phyloP scores from a whole-genome alignment of 2,113 vertebrate species.

The Cephalopholis sonnerati region DNA sequence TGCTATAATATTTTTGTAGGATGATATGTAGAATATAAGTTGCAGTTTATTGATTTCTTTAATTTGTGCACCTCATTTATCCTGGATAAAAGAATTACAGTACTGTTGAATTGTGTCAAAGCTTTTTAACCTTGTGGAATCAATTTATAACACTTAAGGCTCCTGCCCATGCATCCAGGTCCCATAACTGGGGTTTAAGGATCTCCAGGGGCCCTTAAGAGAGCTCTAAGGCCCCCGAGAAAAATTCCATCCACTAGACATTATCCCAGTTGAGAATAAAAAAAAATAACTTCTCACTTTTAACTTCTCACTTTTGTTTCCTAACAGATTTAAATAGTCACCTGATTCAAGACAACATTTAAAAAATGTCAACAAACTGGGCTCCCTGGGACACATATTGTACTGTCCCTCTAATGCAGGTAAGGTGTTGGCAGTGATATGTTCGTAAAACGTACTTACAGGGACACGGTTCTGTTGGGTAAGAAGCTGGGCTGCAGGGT shows the following conservation, averaged over 20 bases:
- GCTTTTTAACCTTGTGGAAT: constrained; percentile 44
- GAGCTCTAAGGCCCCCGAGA: not conserved
- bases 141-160: constrained; percentile 25
- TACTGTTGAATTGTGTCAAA: constrained; percentile 6
- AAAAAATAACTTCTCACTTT: no score
- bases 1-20: not conserved
- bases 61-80: not conserved
- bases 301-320: not conserved
- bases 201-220: constrained; percentile 18
- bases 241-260: not conserved
- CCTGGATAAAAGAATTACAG: not conserved
- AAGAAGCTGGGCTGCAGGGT: constrained; percentile 88
- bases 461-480: constrained; percentile 89
- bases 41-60: constrained; percentile 4
- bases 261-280: not conserved
- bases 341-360: not conserved
- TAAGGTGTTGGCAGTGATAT: not conserved
- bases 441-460: constrained; percentile 85
- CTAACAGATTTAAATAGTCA: not conserved
- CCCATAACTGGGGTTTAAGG: constrained; percentile 23
- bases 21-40: not conserved
- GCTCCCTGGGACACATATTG: not conserved
- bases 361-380: accelerated
- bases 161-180: not conserved
- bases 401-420: no score